phyloP scores from a whole-genome alignment of 2,113 vertebrate genomes.

The Gasterosteus aculeatus region DNA sequence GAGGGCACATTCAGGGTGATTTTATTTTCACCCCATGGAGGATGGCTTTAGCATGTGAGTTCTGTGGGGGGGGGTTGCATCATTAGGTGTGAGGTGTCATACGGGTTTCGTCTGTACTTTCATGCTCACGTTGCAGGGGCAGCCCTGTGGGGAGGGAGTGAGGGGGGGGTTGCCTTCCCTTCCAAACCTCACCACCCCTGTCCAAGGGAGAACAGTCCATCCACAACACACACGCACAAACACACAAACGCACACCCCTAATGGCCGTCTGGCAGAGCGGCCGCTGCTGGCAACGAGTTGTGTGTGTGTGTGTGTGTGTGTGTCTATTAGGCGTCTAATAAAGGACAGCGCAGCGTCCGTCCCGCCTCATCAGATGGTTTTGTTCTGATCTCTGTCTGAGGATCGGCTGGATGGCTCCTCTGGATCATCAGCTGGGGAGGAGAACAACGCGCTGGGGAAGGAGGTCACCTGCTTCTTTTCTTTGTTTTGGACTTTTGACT shows the following conservation, averaged over 20 bases:
- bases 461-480: slow-evolving; percentile 2
- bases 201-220: slow-evolving; percentile 71
- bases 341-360: slow-evolving; percentile 77
- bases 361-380: slow-evolving; percentile 77
- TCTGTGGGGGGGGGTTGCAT: slow-evolving; percentile 62
- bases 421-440: slow-evolving; percentile 56
- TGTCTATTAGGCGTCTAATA: slow-evolving; percentile 81
- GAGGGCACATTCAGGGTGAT: slow-evolving; percentile 3
- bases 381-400: slow-evolving; percentile 54
- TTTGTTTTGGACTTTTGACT: neutral
- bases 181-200: slow-evolving; percentile 46
- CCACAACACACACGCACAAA: slow-evolving; percentile 39
- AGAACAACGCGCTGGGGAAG: slow-evolving; percentile 15
- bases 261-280: slow-evolving; percentile 58
- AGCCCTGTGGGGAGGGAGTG: slow-evolving; percentile 70
- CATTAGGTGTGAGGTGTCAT: slow-evolving; percentile 72
- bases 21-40: neutral
- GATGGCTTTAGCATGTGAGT: slow-evolving; percentile 55
- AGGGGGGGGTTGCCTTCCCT: slow-evolving; percentile 58
- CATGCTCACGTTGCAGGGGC: slow-evolving; percentile 78
- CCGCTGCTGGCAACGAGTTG: slow-evolving; percentile 65
- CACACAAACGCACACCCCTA: slow-evolving; percentile 56
- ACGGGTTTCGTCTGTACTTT: slow-evolving; percentile 74
- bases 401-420: slow-evolving; percentile 54
- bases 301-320: slow-evolving; percentile 23